phyloP scores from a whole-genome alignment of 2,797 vertebrate genomes.

The Myotis planiceps region DNA sequence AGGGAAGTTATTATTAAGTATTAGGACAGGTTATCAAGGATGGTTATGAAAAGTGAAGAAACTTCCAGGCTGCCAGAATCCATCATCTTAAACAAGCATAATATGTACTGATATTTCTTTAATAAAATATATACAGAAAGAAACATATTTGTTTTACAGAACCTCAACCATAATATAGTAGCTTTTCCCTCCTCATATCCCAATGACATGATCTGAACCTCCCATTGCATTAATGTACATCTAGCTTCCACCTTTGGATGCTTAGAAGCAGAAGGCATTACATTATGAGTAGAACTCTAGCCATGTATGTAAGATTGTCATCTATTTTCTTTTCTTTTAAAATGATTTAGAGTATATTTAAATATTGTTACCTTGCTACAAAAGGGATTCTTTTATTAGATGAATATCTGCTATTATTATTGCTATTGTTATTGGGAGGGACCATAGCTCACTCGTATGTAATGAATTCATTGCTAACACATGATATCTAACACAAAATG shows the following conservation, averaged over 20 bases:
- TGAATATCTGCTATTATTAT: background rate
- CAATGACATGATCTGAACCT: background rate
- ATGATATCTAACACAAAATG: background rate
- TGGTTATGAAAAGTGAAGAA: conserved; percentile 29
- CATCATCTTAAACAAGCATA: conserved; percentile 12
- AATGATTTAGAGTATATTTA: background rate
- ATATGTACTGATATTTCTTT: conserved; percentile 15
- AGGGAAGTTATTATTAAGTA: conserved; percentile 20
- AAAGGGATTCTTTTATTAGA: background rate
- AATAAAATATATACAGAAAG: background rate
- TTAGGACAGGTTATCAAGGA: conserved; percentile 15
- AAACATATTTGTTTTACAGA: conserved; percentile 13
- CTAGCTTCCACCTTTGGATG: background rate
- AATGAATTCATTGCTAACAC: background rate
- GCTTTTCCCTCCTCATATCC: background rate
- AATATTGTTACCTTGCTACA: background rate
- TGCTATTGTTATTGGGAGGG: background rate
- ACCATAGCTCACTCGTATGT: background rate
- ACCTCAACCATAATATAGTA: background rate
- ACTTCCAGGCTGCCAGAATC: background rate
- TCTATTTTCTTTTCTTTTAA: background rate
- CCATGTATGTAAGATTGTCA: background rate
- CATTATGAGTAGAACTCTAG: background rate
- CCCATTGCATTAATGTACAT: background rate
- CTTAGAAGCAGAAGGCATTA: background rate